Evolutionary conservation across 2,888 invertebrate genomes (phyloP), one percentile per base, ranked within the genome.

Genomic region (Petrolisthes cinctipes): DNA sequence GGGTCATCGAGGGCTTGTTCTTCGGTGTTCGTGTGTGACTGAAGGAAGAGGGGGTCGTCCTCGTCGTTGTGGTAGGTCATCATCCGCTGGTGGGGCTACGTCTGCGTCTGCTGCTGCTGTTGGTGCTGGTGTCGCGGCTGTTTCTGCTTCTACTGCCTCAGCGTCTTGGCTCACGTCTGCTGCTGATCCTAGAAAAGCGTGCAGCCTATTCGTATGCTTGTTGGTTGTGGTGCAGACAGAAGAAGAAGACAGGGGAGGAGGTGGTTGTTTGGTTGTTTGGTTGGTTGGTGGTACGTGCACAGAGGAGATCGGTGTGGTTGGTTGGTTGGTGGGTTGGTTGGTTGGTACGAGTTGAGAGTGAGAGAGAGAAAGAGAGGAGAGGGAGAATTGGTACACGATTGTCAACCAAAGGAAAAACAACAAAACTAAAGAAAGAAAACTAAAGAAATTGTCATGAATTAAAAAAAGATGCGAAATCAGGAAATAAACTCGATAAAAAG

Each of bases 161-260:
- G 7, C 61, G 57, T 57, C 83, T 61, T n/a, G 76, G 17, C 61
- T 76, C 17, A 37, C 76, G 53, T 68, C 68, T 37, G 51, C 78
- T 73, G 75, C 86, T 86, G 86, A 83, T 86, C 86, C 86, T 86
- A 86, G 86, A 86, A 86, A 83, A 86, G 53, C 83, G 82, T 23
- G 78, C 82, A 86, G 23, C 68, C 71, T 71, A 71, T 71, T 71
- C 71, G 71, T 71, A 71, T 71, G 71, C 71, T 71, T 71, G 71
- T n/a, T n/a, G n/a, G n/a, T n/a, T n/a, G n/a, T n/a, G n/a, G n/a
- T n/a, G n/a, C 71, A 71, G 71, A 71, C 71, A 71, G 71, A 71
- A 5, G n/a, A n/a, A n/a, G n/a, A n/a, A n/a, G n/a, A n/a, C n/a
- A 71, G n/a, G 71, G 71, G 71, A 71, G 71, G 71, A 17, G 7